Percentiles rank a stretch among this genome's conserved stretches.
These are phyloP conservation scores for Oceanodroma tethys DNA, from an alignment of 2,113 vertebrate species.

Conservation along the genomic window DNA sequence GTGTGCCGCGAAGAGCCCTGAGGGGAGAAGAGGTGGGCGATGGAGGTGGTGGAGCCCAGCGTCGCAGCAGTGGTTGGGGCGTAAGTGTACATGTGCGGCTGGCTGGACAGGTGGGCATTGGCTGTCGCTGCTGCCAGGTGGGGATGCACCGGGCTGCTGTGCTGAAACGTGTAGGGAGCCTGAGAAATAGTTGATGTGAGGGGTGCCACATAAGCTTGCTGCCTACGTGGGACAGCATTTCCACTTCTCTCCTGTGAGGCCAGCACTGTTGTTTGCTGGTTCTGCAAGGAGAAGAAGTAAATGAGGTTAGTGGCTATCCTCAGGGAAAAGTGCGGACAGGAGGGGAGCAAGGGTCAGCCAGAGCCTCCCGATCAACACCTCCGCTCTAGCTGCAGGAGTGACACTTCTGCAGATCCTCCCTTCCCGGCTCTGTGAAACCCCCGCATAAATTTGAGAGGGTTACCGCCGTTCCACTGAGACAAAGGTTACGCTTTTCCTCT, in stretches of 20 bases:
- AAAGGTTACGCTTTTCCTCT: not conserved
- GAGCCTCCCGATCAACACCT: not conserved
- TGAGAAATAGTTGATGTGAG: constrained; percentile 83
- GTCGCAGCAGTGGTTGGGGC: constrained; percentile 88
- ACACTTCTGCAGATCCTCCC: not conserved
- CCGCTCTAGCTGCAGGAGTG: not conserved
- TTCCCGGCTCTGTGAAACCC: not conserved
- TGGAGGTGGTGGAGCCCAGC: constrained; percentile 90
- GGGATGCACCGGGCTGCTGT: constrained; percentile 82
- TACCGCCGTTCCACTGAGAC: not conserved
- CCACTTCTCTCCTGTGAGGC: constrained; percentile 82
- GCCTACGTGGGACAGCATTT: constrained; percentile 82
- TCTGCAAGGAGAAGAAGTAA: constrained; percentile 72
- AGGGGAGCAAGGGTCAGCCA: not conserved
- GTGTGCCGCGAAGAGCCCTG: constrained; percentile 81
- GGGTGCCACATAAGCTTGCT: constrained; percentile 85
- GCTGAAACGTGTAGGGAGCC: constrained; percentile 89
- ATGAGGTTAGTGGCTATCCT: not conserved
- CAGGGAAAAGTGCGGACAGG: not conserved
- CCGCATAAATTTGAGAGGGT: too few species aligned
- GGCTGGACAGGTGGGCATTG: constrained; percentile 75
- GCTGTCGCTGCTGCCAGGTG: constrained; percentile 86
- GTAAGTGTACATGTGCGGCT: constrained; percentile 91
- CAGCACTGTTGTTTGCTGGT: constrained; percentile 83
- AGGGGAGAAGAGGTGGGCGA: constrained; percentile 88